Evolutionary conservation across 1,140 invertebrate genomes (phyloP).

Genomic region (Lucilia sericata): DNA sequence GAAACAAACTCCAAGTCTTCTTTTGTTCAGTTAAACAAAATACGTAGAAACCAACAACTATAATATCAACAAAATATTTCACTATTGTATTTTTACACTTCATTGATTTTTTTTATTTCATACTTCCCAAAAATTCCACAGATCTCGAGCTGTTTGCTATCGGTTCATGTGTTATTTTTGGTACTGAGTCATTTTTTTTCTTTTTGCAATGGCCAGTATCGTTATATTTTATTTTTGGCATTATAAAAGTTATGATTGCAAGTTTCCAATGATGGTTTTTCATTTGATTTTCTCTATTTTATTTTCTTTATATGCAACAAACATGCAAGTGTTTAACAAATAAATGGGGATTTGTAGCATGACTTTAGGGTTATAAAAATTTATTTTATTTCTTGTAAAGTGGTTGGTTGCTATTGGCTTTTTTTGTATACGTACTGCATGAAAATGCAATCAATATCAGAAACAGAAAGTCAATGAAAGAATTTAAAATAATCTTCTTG

Average conservation of each 20-base stretch:
- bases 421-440: background rate
- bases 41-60: background rate
- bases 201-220: background rate
- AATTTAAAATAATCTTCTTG: background rate
- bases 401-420: background rate
- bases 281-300: background rate
- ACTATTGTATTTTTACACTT: conserved; percentile 14
- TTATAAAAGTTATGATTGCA: conserved; percentile 5
- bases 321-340: conserved; percentile 11
- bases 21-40: too few species aligned
- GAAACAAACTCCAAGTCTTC: background rate
- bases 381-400: background rate
- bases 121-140: background rate
- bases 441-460: conserved; percentile 24
- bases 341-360: conserved; percentile 19
- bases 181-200: background rate
- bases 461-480: conserved; percentile 13
- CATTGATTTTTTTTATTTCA: conserved; percentile 20
- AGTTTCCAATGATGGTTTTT: background rate
- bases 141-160: background rate
- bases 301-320: background rate
- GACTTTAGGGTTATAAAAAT: conserved; percentile 27
- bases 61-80: background rate
- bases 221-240: background rate
- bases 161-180: background rate